These are phyloP conservation scores for Papilio polytes DNA, from an alignment of 1,140 invertebrate genomes.

Conservation along the genomic window DNA sequence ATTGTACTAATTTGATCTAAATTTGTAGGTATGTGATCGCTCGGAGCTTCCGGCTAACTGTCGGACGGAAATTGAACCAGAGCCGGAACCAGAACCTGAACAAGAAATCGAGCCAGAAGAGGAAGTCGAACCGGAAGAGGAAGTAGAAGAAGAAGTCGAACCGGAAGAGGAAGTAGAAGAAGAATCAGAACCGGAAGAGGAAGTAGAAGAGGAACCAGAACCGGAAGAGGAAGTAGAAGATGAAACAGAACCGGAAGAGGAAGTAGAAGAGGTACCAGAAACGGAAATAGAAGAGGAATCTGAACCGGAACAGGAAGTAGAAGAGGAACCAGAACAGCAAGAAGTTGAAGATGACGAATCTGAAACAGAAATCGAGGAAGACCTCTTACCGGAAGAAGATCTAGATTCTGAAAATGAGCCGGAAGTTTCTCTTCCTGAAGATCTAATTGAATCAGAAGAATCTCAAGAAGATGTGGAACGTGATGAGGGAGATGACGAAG, in stretches of 20 bases:
- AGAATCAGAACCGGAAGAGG: constrained; percentile 41
- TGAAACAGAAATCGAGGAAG: constrained; percentile 40
- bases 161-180: constrained; percentile 44
- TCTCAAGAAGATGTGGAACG: constrained; percentile 40
- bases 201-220: constrained; percentile 42
- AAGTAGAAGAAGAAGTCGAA: constrained; percentile 46
- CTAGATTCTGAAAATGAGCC: constrained; percentile 15
- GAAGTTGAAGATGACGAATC: constrained; percentile 41
- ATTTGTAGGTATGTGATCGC: constrained; percentile 71
- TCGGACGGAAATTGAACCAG: constrained; percentile 49
- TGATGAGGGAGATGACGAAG: constrained; percentile 14
- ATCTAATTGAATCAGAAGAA: constrained; percentile 39
- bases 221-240: constrained; percentile 42
- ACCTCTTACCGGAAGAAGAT: constrained; percentile 39
- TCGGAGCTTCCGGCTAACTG: constrained; percentile 60
- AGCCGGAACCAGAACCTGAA: constrained; percentile 54
- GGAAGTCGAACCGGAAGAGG: constrained; percentile 51
- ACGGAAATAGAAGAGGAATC: constrained; percentile 39
- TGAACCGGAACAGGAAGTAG: constrained; percentile 37
- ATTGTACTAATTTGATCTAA: background rate
- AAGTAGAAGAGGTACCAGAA: constrained; percentile 41
- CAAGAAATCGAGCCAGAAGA: constrained; percentile 51
- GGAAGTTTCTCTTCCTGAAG: constrained; percentile 26
- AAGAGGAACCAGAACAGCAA: constrained; percentile 46
- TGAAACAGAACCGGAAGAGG: constrained; percentile 46